These are phyloP conservation scores for Meloidogyne exigua DNA, from an alignment of 1,140 invertebrate species.

Conservation along the genomic window DNA sequence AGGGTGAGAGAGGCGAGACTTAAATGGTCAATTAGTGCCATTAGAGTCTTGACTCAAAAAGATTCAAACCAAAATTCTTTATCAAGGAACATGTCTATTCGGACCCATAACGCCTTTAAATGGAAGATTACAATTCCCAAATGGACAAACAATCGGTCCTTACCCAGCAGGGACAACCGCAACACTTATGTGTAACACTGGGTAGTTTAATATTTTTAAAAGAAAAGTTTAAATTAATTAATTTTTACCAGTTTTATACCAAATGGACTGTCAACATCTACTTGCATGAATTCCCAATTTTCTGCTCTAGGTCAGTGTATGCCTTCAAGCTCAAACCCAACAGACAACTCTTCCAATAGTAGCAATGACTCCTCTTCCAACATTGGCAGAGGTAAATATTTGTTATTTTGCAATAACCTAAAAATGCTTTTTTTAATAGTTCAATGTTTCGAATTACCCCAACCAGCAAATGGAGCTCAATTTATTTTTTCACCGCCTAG, in stretches of 20 bases:
- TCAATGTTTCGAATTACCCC: slow-evolving; percentile 18
- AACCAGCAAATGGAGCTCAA: slow-evolving; percentile 8
- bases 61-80: not conserved
- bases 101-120: slow-evolving; percentile 9
- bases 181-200: slow-evolving; percentile 24
- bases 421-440: slow-evolving; percentile 17
- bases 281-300: slow-evolving; percentile 34
- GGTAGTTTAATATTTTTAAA: not conserved
- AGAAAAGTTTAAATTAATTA: too few species aligned
- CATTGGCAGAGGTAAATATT: slow-evolving; percentile 6
- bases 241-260: too few species aligned
- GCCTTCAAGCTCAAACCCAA: not conserved
- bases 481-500: slow-evolving; percentile 21
- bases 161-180: slow-evolving; percentile 26
- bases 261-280: slow-evolving; percentile 29
- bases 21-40: not conserved
- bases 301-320: slow-evolving; percentile 25
- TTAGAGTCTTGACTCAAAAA: not conserved
- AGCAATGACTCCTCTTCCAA: not conserved
- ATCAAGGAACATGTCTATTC: slow-evolving; percentile 20
- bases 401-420: not conserved
- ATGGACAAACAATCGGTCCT: slow-evolving; percentile 20
- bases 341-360: not conserved
- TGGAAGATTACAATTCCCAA: slow-evolving; percentile 20
- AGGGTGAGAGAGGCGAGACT: not conserved